Base-by-base conservation (phyloP, 1,140 invertebrate species). In the Charaxes varanes region DNA sequence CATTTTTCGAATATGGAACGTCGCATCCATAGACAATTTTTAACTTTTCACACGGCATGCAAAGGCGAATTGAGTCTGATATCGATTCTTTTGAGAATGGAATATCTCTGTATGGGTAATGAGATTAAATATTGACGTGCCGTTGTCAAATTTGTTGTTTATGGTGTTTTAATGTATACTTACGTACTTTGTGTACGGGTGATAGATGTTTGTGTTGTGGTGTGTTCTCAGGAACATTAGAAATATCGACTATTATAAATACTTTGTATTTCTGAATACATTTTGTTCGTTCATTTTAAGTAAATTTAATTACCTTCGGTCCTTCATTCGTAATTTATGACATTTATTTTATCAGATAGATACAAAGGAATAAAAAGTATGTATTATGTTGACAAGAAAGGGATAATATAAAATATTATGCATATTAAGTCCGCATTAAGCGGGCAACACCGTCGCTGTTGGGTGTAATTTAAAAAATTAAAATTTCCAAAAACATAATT, bases 51-150 rank as follows among this genome's bases (percentile, higher is more conserved):
- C 72, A 64, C 72, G 62, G 51, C 24, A 41, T 10, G 17, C 50
- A 65, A 65, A 48, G 50, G 24, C n/a, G 34, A 11, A 21, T 53
- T 13, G 37, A 7, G 35, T 34, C 6, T 34, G 44, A 43, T 64
- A 63, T 70, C 66, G 61, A 71, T 68, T 73, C 55, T 52, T 45
- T 48, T 61, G 43, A 51, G 50, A 58, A 24, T 43, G 33, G 36
- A 48, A 43, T 47, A 43, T 52, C 40, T 58, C 60, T 73, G 63
- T 74, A 77, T 74, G 44, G 43, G 61, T 82, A 82, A 80, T 80
- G 73, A 72, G 73, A 72, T 80, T 63, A 77, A 78, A 81, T 82
- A 74, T 82, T 82, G 78, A 78, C 62, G 65, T 67, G 66, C 12
- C 30, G 51, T 40, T 77, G 73, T 82, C 78, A 82, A 68, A 74